Conservation (phyloP, 1,140 invertebrate genomes). For the Drosophila chauvacae region DNA sequence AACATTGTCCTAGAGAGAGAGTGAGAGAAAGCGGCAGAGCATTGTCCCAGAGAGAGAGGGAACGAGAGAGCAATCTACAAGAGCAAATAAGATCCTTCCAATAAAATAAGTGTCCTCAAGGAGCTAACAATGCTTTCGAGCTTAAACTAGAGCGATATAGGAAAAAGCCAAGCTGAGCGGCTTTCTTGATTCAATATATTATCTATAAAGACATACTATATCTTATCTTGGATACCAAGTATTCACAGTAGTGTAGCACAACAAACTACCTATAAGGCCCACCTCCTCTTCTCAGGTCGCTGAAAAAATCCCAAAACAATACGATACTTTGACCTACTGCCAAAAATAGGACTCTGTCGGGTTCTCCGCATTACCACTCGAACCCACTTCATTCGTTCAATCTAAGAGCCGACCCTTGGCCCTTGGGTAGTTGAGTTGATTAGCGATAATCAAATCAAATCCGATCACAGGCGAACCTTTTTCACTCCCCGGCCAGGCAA, state of each 20-base stretch:
- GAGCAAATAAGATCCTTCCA: too few relatives aligned
- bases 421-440: constrained; percentile 32
- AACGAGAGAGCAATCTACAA: too few relatives aligned
- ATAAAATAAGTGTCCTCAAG: too few relatives aligned
- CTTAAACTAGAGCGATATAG: too few relatives aligned
- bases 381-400: constrained; percentile 27
- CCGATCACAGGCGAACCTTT: constrained; percentile 19
- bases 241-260: neutral
- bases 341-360: too few relatives aligned
- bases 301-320: neutral
- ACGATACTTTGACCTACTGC: too few relatives aligned
- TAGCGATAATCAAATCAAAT: constrained; percentile 52
- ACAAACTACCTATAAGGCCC: too few relatives aligned
- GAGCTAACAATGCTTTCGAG: too few relatives aligned
- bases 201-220: neutral
- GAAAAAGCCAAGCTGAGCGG: too few relatives aligned
- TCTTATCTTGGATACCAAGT: neutral
- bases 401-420: neutral
- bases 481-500: constrained; percentile 1
- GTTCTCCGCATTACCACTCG: neutral
- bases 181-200: neutral
- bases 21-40: too few relatives aligned
- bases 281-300: neutral
- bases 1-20: too few relatives aligned
- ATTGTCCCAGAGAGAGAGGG: too few relatives aligned